These are phyloP conservation scores for Cathartes aura DNA, from an alignment of 2,113 vertebrate species.

Conservation along the genomic window DNA sequence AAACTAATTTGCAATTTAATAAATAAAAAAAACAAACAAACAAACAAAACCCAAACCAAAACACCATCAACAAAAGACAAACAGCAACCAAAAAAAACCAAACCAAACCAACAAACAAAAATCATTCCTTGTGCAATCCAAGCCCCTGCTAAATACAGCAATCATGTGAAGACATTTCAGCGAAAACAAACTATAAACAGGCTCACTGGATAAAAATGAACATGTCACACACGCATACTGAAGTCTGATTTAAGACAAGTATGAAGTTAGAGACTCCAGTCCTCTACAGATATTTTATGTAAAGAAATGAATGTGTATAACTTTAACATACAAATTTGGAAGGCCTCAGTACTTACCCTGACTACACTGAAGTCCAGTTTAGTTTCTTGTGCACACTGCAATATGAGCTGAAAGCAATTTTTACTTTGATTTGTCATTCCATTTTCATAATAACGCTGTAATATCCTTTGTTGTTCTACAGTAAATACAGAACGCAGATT, in stretches of 20 bases:
- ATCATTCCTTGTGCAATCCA: neutral
- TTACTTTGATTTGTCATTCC: constrained; percentile 99
- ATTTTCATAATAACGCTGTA: constrained; percentile 97
- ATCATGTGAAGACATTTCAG: constrained; percentile 11
- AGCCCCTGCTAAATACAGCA: neutral
- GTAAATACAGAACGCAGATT: constrained; percentile 99
- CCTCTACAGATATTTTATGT: neutral
- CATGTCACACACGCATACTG: neutral
- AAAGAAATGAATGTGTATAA: constrained; percentile 51
- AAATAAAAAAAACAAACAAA: neutral
- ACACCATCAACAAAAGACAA: neutral
- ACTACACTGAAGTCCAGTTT: constrained; percentile 99
- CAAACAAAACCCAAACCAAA: neutral
- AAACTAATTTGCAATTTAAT: neutral
- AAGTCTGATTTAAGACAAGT: neutral
- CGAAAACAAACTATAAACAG: constrained; percentile 1
- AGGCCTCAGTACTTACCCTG: constrained; percentile 87
- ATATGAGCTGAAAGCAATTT: constrained; percentile 98
- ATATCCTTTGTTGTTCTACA: constrained; percentile 94
- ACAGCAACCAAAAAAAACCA: neutral
- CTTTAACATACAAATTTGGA: constrained; percentile 41
- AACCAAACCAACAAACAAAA: neutral
- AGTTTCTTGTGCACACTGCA: constrained; percentile 98
- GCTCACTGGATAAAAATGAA: constrained; percentile 6
- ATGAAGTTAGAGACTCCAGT: constrained; percentile 42